Base-by-base conservation (phyloP, 2,113 vertebrate genomes). In the Echinops telfairi region DNA sequence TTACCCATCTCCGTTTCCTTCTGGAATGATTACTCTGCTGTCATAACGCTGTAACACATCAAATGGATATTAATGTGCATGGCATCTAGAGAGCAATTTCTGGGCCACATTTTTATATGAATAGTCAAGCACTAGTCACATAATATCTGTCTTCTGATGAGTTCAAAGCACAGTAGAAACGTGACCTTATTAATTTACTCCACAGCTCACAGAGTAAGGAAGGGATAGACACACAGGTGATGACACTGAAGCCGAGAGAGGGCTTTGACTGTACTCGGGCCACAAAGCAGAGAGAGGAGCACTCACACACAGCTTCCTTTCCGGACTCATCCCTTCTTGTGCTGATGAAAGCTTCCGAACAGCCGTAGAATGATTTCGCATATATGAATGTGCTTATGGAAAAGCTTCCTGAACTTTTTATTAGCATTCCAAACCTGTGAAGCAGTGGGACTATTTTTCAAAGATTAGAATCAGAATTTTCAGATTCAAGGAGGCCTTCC, bases 181-280 rank as follows among this genome's bases (percentile, higher is more conserved):
- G 4, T 64, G 79, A 43, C 31, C 70, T 86, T 47, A 60, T 71
- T 83, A 27, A 76, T 76, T 58, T 40, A 9, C 11, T 73, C 31
- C 79, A 62, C 8, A 86, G 81, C 19, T 78, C 73, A 77, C 25
- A 77, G 27, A 62, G 33, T 70, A 62, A 57, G 36, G 29, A 88
- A n/a, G 10, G 22, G 25, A 78, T 25, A 88, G 31, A 62, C 82
- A 77, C 64, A 20, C 92, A 90, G 87, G 75, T 86, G 78, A 40
- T 68, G 25, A 89, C 95, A 85, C 17, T 33, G 66, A 92, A 76
- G 20, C 53, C 91, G 31, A 76, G 80, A 93, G 60, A 96, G 83
- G 22, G 62, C 62, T 57, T 27, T 57, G 20, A 57, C 31, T 33
- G 66, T 43, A 86, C n/a, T 1, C 68, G 33, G 15, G 60, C 3